Conservation (phyloP, 2,888 invertebrate genomes). For the Tolmerus cingulatus region DNA sequence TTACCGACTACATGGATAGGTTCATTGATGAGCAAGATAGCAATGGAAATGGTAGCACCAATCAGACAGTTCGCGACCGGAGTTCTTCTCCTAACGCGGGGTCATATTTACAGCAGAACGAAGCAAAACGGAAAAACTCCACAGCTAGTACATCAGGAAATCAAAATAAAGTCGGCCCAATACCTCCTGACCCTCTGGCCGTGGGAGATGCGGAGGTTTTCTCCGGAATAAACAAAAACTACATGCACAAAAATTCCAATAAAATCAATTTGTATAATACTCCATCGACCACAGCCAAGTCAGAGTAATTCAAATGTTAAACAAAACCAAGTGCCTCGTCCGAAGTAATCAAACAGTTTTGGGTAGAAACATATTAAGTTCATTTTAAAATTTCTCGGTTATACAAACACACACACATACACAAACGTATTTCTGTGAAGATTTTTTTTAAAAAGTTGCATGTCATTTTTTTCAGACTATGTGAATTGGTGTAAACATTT, state of each 20-base stretch:
- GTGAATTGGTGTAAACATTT: background rate
- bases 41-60: conserved; percentile 4
- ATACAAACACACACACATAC: background rate
- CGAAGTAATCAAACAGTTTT: background rate
- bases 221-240: conserved; percentile 13
- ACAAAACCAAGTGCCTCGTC: background rate
- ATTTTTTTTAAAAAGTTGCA: background rate
- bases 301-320: background rate
- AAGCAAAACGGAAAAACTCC: conserved; percentile 8
- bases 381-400: background rate
- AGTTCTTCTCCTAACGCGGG: conserved; percentile 27
- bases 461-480: background rate
- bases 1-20: conserved; percentile 93
- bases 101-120: conserved; percentile 3
- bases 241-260: conserved; percentile 2
- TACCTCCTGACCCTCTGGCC: conserved; percentile 11
- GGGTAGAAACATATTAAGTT: background rate
- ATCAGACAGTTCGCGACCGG: conserved; percentile 21
- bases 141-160: conserved; percentile 2
- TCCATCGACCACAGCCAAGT: background rate
- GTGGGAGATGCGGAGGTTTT: conserved; percentile 27
- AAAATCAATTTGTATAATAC: conserved; percentile 1
- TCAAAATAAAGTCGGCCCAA: conserved; percentile 57
- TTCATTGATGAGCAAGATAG: conserved; percentile 85
- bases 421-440: background rate